Base-by-base conservation (phyloP, 2,888 invertebrate genomes). In the Theristus sp. region DNA sequence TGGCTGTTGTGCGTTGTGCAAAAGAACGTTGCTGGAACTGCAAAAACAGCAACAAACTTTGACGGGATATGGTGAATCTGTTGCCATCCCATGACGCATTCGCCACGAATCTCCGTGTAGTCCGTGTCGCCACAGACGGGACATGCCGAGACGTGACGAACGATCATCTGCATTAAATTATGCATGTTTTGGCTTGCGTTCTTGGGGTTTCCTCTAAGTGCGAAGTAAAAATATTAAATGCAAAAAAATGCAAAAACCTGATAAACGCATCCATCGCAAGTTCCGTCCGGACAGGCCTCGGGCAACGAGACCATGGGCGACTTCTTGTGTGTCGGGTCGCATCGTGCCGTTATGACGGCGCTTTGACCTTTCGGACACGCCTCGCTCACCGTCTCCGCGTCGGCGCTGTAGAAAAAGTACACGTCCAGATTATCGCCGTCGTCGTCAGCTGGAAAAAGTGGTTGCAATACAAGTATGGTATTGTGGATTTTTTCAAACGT, bases 251-350 rank as follows among this genome's bases (percentile, higher is more conserved):
- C n/a, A n/a, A n/a, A n/a, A n/a, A n/a, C n/a, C n/a, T n/a, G 60
- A 67, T 79, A 81, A 62, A 74, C 75, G 67, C 81, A 81, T 1
- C 81, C 81, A 69, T 81, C 80, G 70, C 81, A 81, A 1, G 81
- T 81, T 6, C n/a, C 82, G 61, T 72, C 72, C 1, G 72, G 73
- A 61, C 72, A 72, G 10, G 56, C 55, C 1, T 65, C 63, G 0
- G 71, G 70, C n/a, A 72, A 61, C 27, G 67, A 65, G 49, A 68
- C 63, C 62, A 1, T 2, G 30, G 57, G 6, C 31, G 22, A 6
- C 6, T 57, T 31, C 2, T 10, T 31, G 17, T 30, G 3, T 6
- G 13, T 52, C 22, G 76, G 73, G 64, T 79, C 77, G 71, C 81
- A 82, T 26, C 78, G 70, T 54, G 80, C 70, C 3, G 80, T 80